Conservation (phyloP, 2,797 vertebrate species). For the Sylvilagus floridanus region DNA sequence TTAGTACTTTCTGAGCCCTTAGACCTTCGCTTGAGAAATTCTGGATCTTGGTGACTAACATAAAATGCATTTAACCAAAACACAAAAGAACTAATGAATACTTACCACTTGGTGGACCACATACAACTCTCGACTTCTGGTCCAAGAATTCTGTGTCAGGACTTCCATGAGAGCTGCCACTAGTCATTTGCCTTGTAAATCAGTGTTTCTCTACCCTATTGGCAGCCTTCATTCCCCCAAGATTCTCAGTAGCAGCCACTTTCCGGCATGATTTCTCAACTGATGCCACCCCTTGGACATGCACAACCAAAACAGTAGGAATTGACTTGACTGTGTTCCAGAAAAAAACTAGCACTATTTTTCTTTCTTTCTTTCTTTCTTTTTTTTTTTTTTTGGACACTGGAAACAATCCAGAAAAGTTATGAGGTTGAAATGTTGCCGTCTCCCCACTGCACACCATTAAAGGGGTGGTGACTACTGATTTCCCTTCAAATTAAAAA, state of each 20-base stretch:
- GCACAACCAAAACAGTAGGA: background rate
- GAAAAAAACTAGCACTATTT: background rate
- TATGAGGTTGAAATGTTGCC: background rate
- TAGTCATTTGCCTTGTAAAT: conserved; percentile 54
- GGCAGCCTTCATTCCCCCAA: background rate
- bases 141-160: conserved; percentile 33
- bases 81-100: background rate
- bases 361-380: background rate
- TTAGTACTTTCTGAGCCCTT: conserved; percentile 34
- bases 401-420: conserved; percentile 51
- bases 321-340: background rate
- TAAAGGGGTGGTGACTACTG: background rate
- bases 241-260: conserved; percentile 1
- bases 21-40: conserved; percentile 57
- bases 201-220: background rate
- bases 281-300: too few relatives aligned
- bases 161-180: conserved; percentile 1
- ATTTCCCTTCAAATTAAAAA: conserved; percentile 58
- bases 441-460: background rate
- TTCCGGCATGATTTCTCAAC: background rate
- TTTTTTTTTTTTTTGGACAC: background rate
- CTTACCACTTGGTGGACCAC: conserved; percentile 8
- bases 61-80: conserved; percentile 35
- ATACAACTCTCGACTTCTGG: background rate
- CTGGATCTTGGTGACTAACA: conserved; percentile 57